Evolutionary conservation across 2,113 vertebrate species (phyloP).

Genomic region (Embiotoca jacksoni): DNA sequence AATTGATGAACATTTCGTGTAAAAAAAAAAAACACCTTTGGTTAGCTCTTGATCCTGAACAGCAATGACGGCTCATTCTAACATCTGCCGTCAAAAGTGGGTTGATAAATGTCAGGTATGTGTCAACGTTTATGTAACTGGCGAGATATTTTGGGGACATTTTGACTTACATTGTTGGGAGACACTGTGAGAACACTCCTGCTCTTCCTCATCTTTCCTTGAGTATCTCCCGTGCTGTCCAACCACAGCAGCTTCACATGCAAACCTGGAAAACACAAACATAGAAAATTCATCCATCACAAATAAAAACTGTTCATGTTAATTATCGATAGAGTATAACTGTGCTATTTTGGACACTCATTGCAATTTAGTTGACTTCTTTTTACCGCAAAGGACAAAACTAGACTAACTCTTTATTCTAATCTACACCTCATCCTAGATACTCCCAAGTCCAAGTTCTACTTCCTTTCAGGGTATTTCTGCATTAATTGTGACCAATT

Average conservation of each 20-base stretch:
- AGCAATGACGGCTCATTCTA: background rate
- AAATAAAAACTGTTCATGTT: background rate
- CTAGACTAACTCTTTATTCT: background rate
- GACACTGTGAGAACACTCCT: conserved; percentile 95
- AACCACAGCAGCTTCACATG: conserved; percentile 55
- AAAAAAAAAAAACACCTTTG: background rate
- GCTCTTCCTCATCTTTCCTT: conserved; percentile 94
- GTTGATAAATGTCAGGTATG: background rate
- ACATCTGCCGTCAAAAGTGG: background rate
- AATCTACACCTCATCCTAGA: too few species aligned
- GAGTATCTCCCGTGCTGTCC: conserved; percentile 51
- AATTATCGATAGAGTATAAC: background rate
- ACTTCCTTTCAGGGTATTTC: too few species aligned
- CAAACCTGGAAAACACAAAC: conserved; percentile 68
- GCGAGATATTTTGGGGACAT: background rate
- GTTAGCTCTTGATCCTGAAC: background rate
- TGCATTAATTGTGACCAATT: background rate
- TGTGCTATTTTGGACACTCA: background rate
- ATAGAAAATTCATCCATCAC: background rate
- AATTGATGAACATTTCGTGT: background rate
- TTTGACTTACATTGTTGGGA: conserved; percentile 89
- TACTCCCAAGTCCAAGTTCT: background rate
- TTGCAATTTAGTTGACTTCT: too few species aligned
- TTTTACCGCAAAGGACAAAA: background rate
- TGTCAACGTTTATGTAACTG: background rate